These are phyloP conservation scores for Cottoperca gobio DNA, from an alignment of 2,797 vertebrate species.

Conservation along the genomic window DNA sequence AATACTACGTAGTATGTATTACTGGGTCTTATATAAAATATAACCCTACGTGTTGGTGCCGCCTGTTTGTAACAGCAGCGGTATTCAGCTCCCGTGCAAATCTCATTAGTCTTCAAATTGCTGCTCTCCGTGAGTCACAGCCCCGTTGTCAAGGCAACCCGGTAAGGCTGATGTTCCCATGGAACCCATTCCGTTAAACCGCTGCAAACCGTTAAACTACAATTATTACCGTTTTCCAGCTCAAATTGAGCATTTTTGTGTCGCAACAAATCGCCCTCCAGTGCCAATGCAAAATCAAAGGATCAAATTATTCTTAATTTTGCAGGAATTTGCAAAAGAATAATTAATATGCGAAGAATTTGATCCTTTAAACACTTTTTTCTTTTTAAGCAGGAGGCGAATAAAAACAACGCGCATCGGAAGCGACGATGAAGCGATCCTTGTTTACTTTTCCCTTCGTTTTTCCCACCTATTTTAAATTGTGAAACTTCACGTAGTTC, in stretches of 20 bases:
- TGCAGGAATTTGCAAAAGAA: no score
- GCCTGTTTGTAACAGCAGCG: constrained; percentile 60
- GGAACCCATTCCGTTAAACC: constrained; percentile 28
- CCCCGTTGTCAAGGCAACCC: constrained; percentile 84
- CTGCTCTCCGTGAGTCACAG: constrained; percentile 77
- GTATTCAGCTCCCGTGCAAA: constrained; percentile 72
- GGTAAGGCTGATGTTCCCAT: constrained; percentile 49
- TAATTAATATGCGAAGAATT: no score
- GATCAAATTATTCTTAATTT: no score
- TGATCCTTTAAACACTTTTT: not conserved
- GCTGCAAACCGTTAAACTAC: constrained; percentile 4
- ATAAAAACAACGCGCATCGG: not conserved
- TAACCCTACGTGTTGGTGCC: constrained; percentile 39
- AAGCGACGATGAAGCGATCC: not conserved
- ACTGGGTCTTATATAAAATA: no score
- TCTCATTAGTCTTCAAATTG: constrained; percentile 83
- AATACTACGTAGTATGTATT: no score
- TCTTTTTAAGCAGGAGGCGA: fast-evolving
- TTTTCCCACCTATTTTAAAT: not conserved
- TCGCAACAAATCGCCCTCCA: no score
- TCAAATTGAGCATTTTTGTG: not conserved
- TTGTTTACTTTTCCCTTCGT: not conserved
- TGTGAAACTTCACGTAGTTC: not conserved
- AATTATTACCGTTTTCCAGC: not conserved
- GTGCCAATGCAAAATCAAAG: no score